phyloP scores from a whole-genome alignment of 2,113 vertebrate genomes.

The Heterocephalus glaber region DNA sequence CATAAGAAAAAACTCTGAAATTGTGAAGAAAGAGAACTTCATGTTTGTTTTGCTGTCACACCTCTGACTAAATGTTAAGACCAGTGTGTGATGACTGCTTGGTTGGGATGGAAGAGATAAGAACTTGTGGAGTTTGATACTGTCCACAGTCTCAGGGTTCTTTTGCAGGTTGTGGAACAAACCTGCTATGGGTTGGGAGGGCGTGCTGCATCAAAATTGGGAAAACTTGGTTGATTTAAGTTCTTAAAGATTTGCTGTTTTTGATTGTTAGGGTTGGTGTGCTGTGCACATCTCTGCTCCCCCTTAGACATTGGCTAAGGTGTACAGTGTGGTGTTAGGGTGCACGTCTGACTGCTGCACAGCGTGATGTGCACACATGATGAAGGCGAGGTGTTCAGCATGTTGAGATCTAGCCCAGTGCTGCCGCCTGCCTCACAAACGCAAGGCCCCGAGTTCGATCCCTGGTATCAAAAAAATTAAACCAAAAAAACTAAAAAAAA shows the following conservation, averaged over 20 bases:
- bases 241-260: constrained; percentile 35
- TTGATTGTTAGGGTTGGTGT: constrained; percentile 14
- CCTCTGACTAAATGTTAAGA: not conserved
- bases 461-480: too few species aligned
- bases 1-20: not conserved
- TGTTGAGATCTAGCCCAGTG: too few species aligned
- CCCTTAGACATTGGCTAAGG: not conserved
- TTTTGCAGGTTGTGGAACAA: not conserved
- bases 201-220: not conserved
- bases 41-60: not conserved
- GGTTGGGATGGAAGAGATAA: not conserved
- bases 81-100: not conserved
- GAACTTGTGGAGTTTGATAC: not conserved
- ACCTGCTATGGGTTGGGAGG: not conserved
- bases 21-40: not conserved
- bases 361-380: not conserved
- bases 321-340: not conserved
- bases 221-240: not conserved
- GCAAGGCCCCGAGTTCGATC: too few species aligned
- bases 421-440: too few species aligned
- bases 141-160: not conserved
- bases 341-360: not conserved
- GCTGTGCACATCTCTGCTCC: not conserved
- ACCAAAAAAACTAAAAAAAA: too few species aligned
- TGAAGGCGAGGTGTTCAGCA: not conserved